Percentiles rank a stretch among this genome's conserved stretches.
These are phyloP conservation scores for Hirtodrosophila cameraria DNA, from an alignment of 2,888 invertebrate genomes.

Conservation along the genomic window DNA sequence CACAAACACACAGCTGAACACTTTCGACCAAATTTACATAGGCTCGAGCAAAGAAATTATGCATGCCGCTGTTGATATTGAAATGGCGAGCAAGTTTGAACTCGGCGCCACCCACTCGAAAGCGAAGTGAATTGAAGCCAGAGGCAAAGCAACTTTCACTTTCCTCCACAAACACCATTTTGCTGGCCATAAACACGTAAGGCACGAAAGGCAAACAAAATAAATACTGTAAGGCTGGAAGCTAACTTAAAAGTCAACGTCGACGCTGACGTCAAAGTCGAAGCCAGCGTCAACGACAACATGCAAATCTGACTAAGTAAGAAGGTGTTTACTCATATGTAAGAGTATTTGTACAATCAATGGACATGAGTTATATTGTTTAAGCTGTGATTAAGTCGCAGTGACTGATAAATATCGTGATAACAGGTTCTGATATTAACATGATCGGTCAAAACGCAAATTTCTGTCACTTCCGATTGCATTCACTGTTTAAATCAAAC, in stretches of 20 bases:
- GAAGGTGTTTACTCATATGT: conserved; percentile 27
- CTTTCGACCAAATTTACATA: conserved; percentile 69
- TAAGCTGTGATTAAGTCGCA: too few species aligned
- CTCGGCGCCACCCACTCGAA: conserved; percentile 45
- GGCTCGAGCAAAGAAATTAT: conserved; percentile 69
- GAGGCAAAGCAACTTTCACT: conserved; percentile 60
- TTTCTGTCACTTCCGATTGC: too few species aligned
- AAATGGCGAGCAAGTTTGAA: conserved; percentile 69
- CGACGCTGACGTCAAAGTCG: neutral
- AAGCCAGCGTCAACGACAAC: conserved; percentile 7
- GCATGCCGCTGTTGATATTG: conserved; percentile 77
- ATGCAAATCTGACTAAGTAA: conserved; percentile 32
- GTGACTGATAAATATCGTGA: too few species aligned
- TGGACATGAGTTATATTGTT: too few species aligned
- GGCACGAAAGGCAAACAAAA: conserved; percentile 62
- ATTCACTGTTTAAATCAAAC: too few species aligned
- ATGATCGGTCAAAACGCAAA: too few species aligned
- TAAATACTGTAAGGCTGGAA: conserved; percentile 35
- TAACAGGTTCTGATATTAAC: too few species aligned
- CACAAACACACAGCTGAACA: conserved; percentile 42
- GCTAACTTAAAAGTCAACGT: conserved; percentile 1
- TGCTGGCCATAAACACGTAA: conserved; percentile 76
- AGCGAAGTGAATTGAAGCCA: conserved; percentile 21
- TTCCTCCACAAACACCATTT: conserved; percentile 58
- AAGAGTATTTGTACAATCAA: conserved; percentile 7